Conservation (phyloP, 2,113 vertebrate species). For the Ctenomys sociabilis region DNA sequence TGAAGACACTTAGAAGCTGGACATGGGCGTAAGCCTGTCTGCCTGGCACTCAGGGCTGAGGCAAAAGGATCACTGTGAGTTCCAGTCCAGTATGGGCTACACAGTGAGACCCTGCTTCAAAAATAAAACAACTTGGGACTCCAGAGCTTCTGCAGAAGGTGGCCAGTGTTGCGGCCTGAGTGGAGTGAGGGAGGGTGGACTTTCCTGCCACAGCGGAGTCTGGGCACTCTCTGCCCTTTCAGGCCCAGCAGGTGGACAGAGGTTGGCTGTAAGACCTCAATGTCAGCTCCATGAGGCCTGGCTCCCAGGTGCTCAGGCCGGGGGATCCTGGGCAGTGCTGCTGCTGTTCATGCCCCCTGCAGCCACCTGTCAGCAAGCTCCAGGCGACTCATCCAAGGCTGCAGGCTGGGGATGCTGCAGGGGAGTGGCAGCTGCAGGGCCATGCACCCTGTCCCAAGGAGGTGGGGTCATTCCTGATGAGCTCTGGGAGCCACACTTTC, state of each 20-base stretch:
- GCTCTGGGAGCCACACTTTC: neutral
- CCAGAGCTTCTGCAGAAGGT: neutral
- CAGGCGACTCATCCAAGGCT: rapidly evolving
- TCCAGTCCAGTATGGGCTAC: neutral
- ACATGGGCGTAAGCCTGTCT: neutral
- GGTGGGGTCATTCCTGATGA: neutral
- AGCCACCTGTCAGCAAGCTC: rapidly evolving
- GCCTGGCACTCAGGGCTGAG: neutral
- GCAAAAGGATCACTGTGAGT: neutral
- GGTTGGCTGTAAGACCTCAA: neutral
- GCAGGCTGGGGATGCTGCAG: too few relatives aligned
- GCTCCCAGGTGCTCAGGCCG: neutral
- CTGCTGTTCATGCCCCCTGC: neutral
- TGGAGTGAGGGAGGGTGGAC: neutral
- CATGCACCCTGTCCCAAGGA: too few relatives aligned
- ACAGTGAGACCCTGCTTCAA: neutral
- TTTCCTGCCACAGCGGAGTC: too few relatives aligned
- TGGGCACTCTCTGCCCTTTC: too few relatives aligned
- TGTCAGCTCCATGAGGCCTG: rapidly evolving
- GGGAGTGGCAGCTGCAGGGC: neutral
- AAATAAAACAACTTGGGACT: neutral
- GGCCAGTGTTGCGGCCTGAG: neutral
- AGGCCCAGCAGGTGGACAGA: too few relatives aligned
- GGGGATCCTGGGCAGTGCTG: neutral
- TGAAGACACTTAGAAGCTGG: neutral